Base-by-base conservation (phyloP, 1,140 invertebrate genomes). In the Apis cerana region DNA sequence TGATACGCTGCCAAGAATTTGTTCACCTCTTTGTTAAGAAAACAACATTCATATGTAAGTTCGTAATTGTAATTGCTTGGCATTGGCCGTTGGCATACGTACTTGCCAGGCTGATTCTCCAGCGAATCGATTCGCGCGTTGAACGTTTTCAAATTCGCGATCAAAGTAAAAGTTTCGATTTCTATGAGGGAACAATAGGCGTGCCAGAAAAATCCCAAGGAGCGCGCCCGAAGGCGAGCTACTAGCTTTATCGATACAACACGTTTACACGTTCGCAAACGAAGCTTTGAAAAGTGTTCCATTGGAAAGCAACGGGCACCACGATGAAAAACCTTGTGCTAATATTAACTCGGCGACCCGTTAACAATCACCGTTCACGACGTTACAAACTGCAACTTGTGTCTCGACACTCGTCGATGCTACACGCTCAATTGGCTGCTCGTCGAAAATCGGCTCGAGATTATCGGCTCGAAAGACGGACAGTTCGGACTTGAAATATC, bases 1-100 rank as follows among this genome's bases (percentile, higher is more conserved):
- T 75, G 79, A 43, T 1, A 9, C 62, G 0, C 3, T 23, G 80
- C 80, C 80, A 81, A 50, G 52, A 81, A 68, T 75, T 23, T n/a
- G 11, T 59, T 27, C 48, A 48, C 17, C 21, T 69, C 56, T 69
- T 76, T 75, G 56, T 69, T 23, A 76, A 76, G 56, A 27, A 17
- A 68, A 52, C 59, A 71, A 78, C 75, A 56, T 65, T 56, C 58
- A 64, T 56, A 78, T n/a, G 75, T 62, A 82, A 77, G 81, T 21
- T 71, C 7, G 75, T 82, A 82, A 82, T 82, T 78, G 81, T 82
- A 82, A 78, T 82, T 82, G 75, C 33, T 82, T 82, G 81, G 81
- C 81, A 82, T 17, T 82, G 81, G 75, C 81, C 27, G 33, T 43
- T 21, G 17, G 27, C 27, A 1, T 27, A 27, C 27, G 27, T 27